Evolutionary conservation across 2,888 invertebrate species (phyloP).

Genomic region (Synergus umbraculus): DNA sequence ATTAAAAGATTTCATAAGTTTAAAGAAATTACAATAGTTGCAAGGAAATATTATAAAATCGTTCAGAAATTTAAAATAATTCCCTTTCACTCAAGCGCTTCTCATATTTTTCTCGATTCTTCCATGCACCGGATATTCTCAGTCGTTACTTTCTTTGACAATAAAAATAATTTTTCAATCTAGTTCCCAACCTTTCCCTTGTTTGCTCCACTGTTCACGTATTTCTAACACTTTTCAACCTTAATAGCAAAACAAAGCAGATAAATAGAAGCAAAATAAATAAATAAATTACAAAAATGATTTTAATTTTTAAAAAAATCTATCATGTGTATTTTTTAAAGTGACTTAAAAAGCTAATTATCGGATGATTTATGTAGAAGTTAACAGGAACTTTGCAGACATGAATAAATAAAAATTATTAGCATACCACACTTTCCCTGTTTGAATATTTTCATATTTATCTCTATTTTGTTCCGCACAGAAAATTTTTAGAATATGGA

Average conservation of each 20-base stretch:
- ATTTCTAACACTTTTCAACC: slow-evolving; percentile 34
- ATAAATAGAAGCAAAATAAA: background rate
- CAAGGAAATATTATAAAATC: background rate
- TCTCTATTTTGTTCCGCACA: background rate
- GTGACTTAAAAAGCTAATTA: background rate
- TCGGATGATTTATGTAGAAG: background rate
- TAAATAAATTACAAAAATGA: background rate
- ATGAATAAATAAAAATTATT: slow-evolving; percentile 22
- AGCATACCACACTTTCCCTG: background rate
- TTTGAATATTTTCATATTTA: background rate
- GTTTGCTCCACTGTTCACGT: slow-evolving; percentile 4
- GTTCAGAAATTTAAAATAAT: background rate
- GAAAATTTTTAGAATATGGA: background rate
- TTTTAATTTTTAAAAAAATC: background rate
- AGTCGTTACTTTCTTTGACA: slow-evolving; percentile 61
- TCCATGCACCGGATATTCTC: slow-evolving; percentile 54
- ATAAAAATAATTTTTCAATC: slow-evolving; percentile 50
- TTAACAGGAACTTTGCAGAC: slow-evolving; percentile 8
- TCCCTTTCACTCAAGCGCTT: slow-evolving; percentile 25
- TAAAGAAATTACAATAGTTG: background rate
- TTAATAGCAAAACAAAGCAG: too few relatives aligned
- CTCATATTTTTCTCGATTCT: background rate
- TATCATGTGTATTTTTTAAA: background rate
- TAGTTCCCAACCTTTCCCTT: slow-evolving; percentile 59
- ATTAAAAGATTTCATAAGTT: background rate